Evolutionary conservation across 2,797 vertebrate genomes (phyloP).

Genomic region (Liparis tanakae): DNA sequence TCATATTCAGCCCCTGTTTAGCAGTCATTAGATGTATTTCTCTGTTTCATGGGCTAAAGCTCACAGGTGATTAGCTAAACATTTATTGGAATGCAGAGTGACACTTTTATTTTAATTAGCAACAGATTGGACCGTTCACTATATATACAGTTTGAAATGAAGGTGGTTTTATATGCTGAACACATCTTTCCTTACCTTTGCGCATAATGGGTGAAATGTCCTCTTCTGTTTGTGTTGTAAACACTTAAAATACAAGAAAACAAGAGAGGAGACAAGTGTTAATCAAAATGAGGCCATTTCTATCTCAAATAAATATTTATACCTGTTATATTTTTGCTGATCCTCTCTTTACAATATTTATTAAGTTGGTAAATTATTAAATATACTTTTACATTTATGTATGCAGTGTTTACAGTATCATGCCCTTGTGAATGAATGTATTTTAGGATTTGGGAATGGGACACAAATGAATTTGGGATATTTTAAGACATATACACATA

Average conservation of each 20-base stretch:
- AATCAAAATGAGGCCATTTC: constrained; percentile 12
- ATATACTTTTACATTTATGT: constrained; percentile 56
- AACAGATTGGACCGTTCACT: constrained; percentile 1
- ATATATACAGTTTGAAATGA: neutral
- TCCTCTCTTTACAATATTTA: constrained; percentile 49
- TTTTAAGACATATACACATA: constrained; percentile 18
- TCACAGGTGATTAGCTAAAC: neutral
- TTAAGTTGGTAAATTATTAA: constrained; percentile 58
- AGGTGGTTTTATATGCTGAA: constrained; percentile 40
- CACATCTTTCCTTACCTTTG: constrained; percentile 39
- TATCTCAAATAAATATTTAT: constrained; percentile 19
- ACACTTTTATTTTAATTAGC: constrained; percentile 22
- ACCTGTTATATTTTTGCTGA: constrained; percentile 11
- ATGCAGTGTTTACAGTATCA: constrained; percentile 65
- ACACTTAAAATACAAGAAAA: neutral
- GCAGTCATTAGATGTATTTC: constrained; percentile 17
- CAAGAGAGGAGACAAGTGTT: constrained; percentile 11
- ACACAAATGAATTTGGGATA: constrained; percentile 26
- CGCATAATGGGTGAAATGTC: constrained; percentile 12
- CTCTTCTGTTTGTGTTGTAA: constrained; percentile 8
- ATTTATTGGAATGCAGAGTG: constrained; percentile 13
- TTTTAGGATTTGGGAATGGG: constrained; percentile 53
- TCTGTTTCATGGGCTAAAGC: neutral
- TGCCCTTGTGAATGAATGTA: constrained; percentile 54
- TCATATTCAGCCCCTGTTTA: constrained; percentile 19